Base-by-base conservation (phyloP, 2,113 vertebrate species). In the Daboia siamensis region DNA sequence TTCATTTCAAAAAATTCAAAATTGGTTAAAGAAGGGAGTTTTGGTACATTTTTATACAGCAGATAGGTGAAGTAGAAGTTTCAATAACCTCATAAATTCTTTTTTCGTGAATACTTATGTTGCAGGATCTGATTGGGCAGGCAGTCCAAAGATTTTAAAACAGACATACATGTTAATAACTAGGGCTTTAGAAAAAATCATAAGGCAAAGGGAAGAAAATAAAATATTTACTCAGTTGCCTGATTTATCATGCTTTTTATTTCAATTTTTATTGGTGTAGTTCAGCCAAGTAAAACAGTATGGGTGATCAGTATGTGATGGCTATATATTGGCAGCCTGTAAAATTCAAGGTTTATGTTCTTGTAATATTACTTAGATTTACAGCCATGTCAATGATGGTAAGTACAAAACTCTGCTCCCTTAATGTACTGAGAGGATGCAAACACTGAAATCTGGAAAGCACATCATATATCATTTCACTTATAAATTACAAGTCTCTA, bases 231-330 rank as follows among this genome's bases (percentile, higher is more conserved):
- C 96, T 93, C 93, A 56, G 93, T 96, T 97, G 96, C 94, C 94
- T 88, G 86, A 29, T 51, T 48, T 84, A 33, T 46, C 29, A n/a
- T 64, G 4, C 9, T 57, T 59, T 94, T 93, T 29, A 51, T 23
- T 51, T 51, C 48, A 51, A 8, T 51, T 51, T 69, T 33, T 23
- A 20, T 39, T 90, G 33, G 12, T 69, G 12, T 96, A 96, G 95
- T 97, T 97, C 97, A 94, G 95, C 93, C 86, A 95, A 97, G 95
- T 97, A 92, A 97, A 97, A 95, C 96, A 93, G 92, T 94, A 93
- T 92, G 69, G 95, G 52, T 91, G 88, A 74, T 94, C 87, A 90
- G 94, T 94, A 89, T 95, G 96, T 97, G 95, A 97, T 97, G 93
- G 93, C 96, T 93, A 94, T 93, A 0, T 95, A 54, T 46, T 1